These are phyloP conservation scores for Matsumurasca onukii DNA, from an alignment of 1,140 invertebrate genomes.

Conservation along the genomic window DNA sequence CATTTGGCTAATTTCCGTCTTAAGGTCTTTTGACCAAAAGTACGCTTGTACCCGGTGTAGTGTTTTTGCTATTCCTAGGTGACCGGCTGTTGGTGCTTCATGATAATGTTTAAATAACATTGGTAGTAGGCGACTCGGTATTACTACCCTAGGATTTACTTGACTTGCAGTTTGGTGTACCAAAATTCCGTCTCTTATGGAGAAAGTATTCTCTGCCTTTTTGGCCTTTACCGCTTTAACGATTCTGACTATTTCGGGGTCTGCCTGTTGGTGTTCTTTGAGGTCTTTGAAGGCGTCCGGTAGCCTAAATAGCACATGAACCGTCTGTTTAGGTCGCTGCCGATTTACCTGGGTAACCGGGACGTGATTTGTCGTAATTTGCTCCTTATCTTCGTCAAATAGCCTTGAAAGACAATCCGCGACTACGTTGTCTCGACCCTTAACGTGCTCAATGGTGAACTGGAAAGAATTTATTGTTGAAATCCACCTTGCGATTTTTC, in stretches of 20 bases:
- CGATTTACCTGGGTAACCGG: not conserved
- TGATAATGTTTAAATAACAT: constrained; percentile 10
- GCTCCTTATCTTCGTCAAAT: not conserved
- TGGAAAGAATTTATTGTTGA: not conserved
- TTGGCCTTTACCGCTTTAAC: not conserved
- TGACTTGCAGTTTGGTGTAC: not conserved
- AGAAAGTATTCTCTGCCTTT: not conserved
- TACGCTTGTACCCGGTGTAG: not conserved
- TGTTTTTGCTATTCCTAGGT: constrained; percentile 12
- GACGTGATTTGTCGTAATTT: not conserved
- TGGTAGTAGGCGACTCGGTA: not conserved
- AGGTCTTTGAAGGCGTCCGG: not conserved
- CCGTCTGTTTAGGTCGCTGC: not conserved
- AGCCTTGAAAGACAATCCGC: constrained; percentile 14
- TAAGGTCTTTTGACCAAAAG: not conserved
- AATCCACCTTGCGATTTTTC: not conserved
- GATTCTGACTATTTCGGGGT: not conserved
- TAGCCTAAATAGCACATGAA: not conserved
- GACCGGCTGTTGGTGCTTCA: not conserved
- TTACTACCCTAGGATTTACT: not conserved
- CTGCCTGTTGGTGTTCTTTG: not conserved
- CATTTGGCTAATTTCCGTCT: not conserved
- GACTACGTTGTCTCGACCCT: constrained; percentile 18
- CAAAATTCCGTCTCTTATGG: not conserved
- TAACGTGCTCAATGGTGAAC: not conserved